These are phyloP conservation scores for Andrena hattorfiana DNA, from an alignment of 2,888 invertebrate species.

Conservation along the genomic window DNA sequence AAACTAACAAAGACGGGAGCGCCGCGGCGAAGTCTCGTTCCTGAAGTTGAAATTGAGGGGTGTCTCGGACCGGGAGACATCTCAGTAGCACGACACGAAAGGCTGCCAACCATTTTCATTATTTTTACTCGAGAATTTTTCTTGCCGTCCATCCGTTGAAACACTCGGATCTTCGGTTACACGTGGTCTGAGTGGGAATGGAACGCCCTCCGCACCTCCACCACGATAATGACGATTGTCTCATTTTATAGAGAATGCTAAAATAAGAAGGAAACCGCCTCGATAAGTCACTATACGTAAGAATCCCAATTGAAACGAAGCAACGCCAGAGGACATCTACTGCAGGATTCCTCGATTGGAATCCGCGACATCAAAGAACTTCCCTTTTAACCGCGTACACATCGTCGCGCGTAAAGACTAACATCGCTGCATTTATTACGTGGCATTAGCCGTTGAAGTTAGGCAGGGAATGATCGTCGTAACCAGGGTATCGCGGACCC, in stretches of 20 bases:
- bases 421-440: constrained; percentile 58
- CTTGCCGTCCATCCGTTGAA: neutral
- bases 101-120: constrained; percentile 64
- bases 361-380: constrained; percentile 38
- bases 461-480: constrained; percentile 61
- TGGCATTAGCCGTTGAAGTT: constrained; percentile 61
- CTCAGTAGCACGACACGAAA: constrained; percentile 36
- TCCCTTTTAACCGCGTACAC: constrained; percentile 63
- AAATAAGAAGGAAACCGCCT: too few species aligned
- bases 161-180: constrained; percentile 15
- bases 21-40: constrained; percentile 70
- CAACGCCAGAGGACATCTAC: too few species aligned
- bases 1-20: constrained; percentile 78
- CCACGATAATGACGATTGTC: constrained; percentile 13
- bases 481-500: constrained; percentile 26
- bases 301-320: neutral
- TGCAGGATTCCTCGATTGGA: neutral
- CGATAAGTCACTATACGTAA: neutral
- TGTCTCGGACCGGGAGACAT: constrained; percentile 52
- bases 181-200: neutral
- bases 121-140: constrained; percentile 53
- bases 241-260: neutral
- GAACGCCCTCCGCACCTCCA: neutral
- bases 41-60: constrained; percentile 78
- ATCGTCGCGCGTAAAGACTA: constrained; percentile 48